Evolutionary conservation across 2,113 vertebrate species (phyloP), one percentile per base, ranked within the genome.

Genomic region (Bujurquina vittata): DNA sequence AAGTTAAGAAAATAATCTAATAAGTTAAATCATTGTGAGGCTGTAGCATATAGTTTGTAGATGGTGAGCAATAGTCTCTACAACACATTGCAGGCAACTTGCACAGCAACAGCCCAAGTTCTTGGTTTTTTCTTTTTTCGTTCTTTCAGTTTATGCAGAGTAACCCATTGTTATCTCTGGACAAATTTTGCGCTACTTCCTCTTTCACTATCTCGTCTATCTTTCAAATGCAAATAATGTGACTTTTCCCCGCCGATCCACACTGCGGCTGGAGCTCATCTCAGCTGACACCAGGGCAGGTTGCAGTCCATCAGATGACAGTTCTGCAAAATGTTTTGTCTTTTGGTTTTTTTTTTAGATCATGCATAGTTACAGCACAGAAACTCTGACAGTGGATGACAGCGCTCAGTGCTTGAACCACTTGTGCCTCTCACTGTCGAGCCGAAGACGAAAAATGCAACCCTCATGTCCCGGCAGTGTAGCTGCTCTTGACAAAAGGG

Each of bases 401-500:
- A 43, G 23, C 35, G 26, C 55, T 10, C 18, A 2, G 17, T 57
- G 65, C 23, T 20, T 72, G 17, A 23, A 33, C 23, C 26, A 23
- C 23, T 35, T 81, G 29, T 17, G 18, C 55, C 18, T 31, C 43
- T 14, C 17, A 72, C 67, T 0, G 26, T 31, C 31, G 67, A 54
- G 26, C 0, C 12, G 1, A 33, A 58, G 22, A 52, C 18, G 52
- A 74, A 73, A 62, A 73, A 26, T 22, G 18, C 29, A 54, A 49
- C 76, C 33, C 55, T 80, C 26, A 10, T 33, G 31, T 84, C 76
- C 84, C 82, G 54, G 40, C 73, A 61, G 46, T 73, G 75, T 76
- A 62, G 58, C 76, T 58, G 62, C 78, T 84, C 78, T 88, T 67
- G 55, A 80, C 55, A 60, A 87, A 63, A 87, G 33, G 75, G 73